Evolutionary conservation across 2,888 invertebrate species (phyloP).

Genomic region (Conus canariensis): DNA sequence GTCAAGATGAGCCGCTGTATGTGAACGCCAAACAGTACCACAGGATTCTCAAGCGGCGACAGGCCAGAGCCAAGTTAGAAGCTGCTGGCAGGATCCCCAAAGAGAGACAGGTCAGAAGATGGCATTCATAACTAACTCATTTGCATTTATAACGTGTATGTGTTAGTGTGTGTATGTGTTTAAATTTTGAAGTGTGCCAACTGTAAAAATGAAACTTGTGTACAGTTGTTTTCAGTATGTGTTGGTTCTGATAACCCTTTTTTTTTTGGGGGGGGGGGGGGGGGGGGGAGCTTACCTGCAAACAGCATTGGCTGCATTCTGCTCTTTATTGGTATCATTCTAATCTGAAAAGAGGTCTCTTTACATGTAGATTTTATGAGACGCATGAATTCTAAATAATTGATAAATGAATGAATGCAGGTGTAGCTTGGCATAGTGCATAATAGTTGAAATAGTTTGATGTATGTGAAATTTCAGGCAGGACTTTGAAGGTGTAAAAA

Average conservation of each 20-base stretch:
- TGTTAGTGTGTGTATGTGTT: background rate
- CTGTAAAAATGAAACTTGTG: background rate
- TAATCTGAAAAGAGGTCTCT: too few species aligned
- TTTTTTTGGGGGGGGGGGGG: background rate
- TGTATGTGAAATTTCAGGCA: too few species aligned
- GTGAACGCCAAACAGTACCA: slow-evolving; percentile 99
- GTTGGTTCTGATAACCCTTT: too few species aligned
- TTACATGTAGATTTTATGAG: too few species aligned
- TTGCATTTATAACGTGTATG: background rate
- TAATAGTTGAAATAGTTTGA: too few species aligned
- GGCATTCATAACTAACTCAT: background rate
- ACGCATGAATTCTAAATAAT: too few species aligned
- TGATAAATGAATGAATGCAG: too few species aligned
- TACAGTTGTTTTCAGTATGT: background rate
- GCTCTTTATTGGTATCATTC: too few species aligned
- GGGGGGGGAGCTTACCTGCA: too few species aligned
- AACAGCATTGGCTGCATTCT: too few species aligned
- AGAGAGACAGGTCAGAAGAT: slow-evolving; percentile 87
- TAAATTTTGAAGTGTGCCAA: background rate
- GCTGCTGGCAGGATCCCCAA: slow-evolving; percentile 97
- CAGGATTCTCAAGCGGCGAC: slow-evolving; percentile 93
- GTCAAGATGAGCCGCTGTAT: slow-evolving; percentile 92
- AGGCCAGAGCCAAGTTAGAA: slow-evolving; percentile 95
- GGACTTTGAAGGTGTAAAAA: too few species aligned
- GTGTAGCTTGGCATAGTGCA: too few species aligned